Conservation (phyloP, 2,113 vertebrate genomes). For the Apaloderma vittatum region DNA sequence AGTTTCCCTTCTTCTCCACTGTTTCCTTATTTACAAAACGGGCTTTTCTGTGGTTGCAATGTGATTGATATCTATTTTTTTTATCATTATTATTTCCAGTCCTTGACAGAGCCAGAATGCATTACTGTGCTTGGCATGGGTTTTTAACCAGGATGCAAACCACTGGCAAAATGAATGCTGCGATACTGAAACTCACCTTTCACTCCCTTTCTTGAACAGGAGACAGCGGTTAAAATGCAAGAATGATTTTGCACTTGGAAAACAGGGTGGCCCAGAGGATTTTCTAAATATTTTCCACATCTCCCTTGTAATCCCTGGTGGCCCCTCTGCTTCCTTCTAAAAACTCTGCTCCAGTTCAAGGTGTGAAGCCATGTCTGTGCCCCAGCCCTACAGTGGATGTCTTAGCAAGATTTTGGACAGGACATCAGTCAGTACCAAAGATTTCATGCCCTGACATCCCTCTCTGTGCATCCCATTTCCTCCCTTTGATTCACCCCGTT, state of each 20-base stretch:
- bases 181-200: background rate
- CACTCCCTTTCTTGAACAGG: background rate
- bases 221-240: background rate
- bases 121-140: background rate
- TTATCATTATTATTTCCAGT: background rate
- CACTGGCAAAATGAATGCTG: background rate
- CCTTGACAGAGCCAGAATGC: background rate
- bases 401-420: background rate
- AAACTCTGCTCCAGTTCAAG: background rate
- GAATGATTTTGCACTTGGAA: background rate
- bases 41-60: background rate
- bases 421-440: background rate
- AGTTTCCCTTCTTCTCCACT: background rate
- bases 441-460: background rate
- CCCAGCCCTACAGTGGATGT: background rate
- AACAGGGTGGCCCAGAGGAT: background rate
- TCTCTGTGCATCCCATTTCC: rapidly evolving
- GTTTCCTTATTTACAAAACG: background rate
- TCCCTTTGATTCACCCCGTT: background rate
- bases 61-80: background rate
- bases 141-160: background rate
- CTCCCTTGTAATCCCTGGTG: background rate
- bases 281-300: background rate
- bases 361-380: background rate
- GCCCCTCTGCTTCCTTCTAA: background rate